Base-by-base conservation (phyloP, 2,888 invertebrate species). In the Reticulitermes lucifugus region DNA sequence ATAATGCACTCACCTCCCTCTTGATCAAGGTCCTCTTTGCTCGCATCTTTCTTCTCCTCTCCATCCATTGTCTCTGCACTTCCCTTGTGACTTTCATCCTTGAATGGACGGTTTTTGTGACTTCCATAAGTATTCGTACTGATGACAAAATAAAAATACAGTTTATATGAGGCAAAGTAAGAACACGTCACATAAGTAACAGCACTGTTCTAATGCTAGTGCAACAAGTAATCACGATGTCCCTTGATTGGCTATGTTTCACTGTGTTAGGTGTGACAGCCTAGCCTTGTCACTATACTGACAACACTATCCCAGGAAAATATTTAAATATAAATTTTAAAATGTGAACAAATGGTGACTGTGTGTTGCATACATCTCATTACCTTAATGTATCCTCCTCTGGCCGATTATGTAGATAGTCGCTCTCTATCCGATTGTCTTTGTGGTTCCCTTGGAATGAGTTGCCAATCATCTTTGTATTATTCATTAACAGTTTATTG, bases 91-190 rank as follows among this genome's bases (percentile, higher is more conserved):
- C 97, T 97, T 91, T 97, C 96, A 90, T 96, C 96, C 92, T 97
- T 97, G 90, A 96, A 96, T 87, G 95, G 95, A 89, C 97, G 94
- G 91, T 97, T 96, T 91, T 97, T 97, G 91, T 97, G 97, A 91
- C 97, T 97, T 89, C 97, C 97, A 90, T 97, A 97, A 83, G 97
- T 97, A 92, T 97, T 97, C 91, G 96, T 96, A 92, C 97, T 97
- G 87, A 25, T 9, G 1, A 65, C 9, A 65, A 65, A 25, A 65
- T n/a, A 2, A 65, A 35, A 60, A 51, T 51, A 51, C 9, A 60
- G 18, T 60, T 60, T n/a, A 60, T 18, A 25, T 25, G 25, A 46
- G 25, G 25, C n/a, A 46, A 60, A 65, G 5, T 25, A 65, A 25
- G 9, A 65, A 65, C 65, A 65, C 1, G 14, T 87, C 18, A 18